A percentile compares a stretch with the other conserved stretches of the same genome.
These are phyloP conservation scores for Phlogophora meticulosa DNA, from an alignment of 2,888 invertebrate genomes.

Conservation along the genomic window DNA sequence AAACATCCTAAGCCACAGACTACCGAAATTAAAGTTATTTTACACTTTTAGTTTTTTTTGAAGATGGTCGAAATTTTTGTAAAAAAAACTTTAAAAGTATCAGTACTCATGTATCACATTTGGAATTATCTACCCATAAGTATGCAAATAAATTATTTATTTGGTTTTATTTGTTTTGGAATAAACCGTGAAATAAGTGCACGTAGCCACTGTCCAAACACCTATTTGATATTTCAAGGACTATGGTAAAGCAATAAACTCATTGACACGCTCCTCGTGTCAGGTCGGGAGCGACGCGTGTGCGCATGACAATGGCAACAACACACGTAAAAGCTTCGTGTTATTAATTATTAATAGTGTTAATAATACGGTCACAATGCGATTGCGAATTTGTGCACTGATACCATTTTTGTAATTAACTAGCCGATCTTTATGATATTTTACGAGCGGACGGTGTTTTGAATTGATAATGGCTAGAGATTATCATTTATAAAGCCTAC, in stretches of 20 bases:
- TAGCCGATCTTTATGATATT: conserved; percentile 30
- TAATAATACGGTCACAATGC: conserved; percentile 58
- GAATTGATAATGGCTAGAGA: conserved; percentile 20
- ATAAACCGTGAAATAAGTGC: conserved; percentile 64
- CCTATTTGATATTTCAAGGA: conserved; percentile 72
- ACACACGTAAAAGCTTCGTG: conserved; percentile 64
- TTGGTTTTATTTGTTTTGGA: no score
- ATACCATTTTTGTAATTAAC: conserved; percentile 56
- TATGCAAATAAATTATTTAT: no score
- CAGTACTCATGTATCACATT: no score
- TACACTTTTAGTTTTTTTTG: no score
- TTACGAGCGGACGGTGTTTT: conserved; percentile 31
- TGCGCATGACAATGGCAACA: conserved; percentile 71
- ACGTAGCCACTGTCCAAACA: conserved; percentile 65
- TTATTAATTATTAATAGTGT: conserved; percentile 65
- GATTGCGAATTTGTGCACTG: conserved; percentile 56
- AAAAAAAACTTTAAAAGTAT: no score
- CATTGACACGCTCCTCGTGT: conserved; percentile 72
- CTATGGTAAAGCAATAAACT: conserved; percentile 70
- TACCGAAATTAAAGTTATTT: no score
- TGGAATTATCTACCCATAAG: no score
- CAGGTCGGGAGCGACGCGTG: conserved; percentile 66
- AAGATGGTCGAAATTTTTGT: no score
- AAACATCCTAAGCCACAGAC: no score
- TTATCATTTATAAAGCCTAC: background rate